Evolutionary conservation across 2,888 invertebrate genomes (phyloP).

Genomic region (Flexamia atlantica): DNA sequence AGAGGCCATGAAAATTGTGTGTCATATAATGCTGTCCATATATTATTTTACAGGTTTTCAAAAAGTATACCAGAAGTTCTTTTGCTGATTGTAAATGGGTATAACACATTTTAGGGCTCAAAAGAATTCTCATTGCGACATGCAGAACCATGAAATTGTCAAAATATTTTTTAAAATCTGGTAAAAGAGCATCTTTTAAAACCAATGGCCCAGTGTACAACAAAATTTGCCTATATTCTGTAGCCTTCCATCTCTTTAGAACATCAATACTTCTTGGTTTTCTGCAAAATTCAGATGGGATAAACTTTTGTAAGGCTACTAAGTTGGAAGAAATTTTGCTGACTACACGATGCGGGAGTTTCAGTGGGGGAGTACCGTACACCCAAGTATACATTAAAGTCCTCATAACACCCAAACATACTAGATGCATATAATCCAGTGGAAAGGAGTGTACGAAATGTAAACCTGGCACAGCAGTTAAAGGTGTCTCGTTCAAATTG

Average conservation of each 20-base stretch:
- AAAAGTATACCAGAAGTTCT: neutral
- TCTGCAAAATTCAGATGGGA: constrained; percentile 33
- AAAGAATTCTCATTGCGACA: constrained; percentile 33
- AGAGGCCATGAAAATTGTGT: constrained; percentile 47
- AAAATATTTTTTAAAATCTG: neutral
- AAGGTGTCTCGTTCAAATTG: neutral
- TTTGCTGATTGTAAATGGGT: constrained; percentile 12
- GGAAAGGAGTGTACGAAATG: constrained; percentile 35
- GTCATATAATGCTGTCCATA: constrained; percentile 26
- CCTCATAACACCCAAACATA: constrained; percentile 51
- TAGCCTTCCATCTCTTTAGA: constrained; percentile 57
- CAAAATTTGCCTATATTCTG: constrained; percentile 42
- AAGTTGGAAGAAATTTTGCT: neutral
- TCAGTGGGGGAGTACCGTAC: constrained; percentile 17
- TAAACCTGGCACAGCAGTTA: constrained; percentile 13
- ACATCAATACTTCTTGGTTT: constrained; percentile 39
- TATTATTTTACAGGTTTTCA: neutral
- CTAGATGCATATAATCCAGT: constrained; percentile 57
- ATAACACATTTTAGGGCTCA: neutral
- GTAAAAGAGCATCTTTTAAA: neutral
- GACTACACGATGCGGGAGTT: neutral
- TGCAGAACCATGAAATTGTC: constrained; percentile 30
- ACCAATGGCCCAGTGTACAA: constrained; percentile 52
- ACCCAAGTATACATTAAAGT: constrained; percentile 45
- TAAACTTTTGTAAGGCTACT: neutral